Evolutionary conservation across 1,140 invertebrate genomes (phyloP).

Genomic region (Vanessa atalanta): DNA sequence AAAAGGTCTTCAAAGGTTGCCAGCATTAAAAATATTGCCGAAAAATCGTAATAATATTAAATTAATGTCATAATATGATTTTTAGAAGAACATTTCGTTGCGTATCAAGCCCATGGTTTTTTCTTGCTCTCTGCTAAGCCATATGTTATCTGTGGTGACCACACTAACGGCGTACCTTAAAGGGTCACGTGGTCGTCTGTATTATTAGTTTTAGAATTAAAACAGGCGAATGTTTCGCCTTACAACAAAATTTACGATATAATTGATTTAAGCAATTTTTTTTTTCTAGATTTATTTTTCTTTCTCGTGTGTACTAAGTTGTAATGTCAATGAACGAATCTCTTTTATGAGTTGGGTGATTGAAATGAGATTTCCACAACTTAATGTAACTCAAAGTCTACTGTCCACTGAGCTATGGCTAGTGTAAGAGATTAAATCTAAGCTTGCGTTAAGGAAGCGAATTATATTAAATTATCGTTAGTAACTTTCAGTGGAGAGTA

Average conservation of each 20-base stretch:
- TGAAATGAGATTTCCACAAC: conserved; percentile 26
- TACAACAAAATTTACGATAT: conserved; percentile 24
- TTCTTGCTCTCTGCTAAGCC: too few species aligned
- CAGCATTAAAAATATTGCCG: background rate
- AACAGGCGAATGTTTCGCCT: conserved; percentile 10
- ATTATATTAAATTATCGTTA: conserved; percentile 11
- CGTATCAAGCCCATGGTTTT: too few species aligned
- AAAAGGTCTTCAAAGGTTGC: background rate
- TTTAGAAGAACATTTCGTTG: too few species aligned
- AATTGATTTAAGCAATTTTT: conserved; percentile 32
- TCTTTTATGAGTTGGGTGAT: conserved; percentile 33
- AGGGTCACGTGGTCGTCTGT: background rate
- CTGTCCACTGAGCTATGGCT: conserved; percentile 19
- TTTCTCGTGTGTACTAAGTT: conserved; percentile 29
- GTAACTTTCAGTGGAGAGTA: conserved; percentile 23
- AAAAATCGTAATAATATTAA: background rate
- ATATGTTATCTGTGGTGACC: too few species aligned
- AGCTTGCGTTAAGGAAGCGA: background rate
- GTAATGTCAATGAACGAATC: conserved; percentile 35
- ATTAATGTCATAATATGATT: background rate
- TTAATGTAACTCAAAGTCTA: conserved; percentile 4
- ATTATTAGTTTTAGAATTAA: background rate
- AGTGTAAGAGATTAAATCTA: background rate
- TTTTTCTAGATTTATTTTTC: conserved; percentile 26
- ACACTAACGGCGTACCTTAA: too few species aligned